phyloP scores from a whole-genome alignment of 2,888 invertebrate genomes.

The Cynaeus angustus region DNA sequence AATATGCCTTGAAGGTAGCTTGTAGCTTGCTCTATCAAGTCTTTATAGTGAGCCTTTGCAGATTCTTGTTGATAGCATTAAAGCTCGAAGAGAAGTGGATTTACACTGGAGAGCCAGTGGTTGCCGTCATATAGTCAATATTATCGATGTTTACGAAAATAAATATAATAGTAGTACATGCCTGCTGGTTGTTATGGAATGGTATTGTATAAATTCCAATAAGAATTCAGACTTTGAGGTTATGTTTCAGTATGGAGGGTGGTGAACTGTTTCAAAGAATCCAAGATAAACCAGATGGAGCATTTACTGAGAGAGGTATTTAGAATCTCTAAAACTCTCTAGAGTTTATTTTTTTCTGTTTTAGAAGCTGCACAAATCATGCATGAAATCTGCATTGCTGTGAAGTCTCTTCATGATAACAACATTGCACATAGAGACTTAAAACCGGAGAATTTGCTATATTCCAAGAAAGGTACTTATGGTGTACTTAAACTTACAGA shows the following conservation, averaged over 20 bases:
- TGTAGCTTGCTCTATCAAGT: no score
- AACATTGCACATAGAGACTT: slow-evolving; percentile 98
- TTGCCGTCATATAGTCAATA: slow-evolving; percentile 94
- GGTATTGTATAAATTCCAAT: slow-evolving; percentile 73
- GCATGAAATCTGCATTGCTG: slow-evolving; percentile 96
- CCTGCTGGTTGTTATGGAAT: slow-evolving; percentile 99
- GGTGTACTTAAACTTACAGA: slow-evolving; percentile 97
- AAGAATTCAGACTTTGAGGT: not conserved
- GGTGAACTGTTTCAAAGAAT: slow-evolving; percentile 98
- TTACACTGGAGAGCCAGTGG: slow-evolving; percentile 95
- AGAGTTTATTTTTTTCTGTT: slow-evolving; percentile 41
- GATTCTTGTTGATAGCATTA: slow-evolving; percentile 93
- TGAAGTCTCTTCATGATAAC: slow-evolving; percentile 93
- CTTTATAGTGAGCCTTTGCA: slow-evolving; percentile 67
- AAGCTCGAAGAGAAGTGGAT: slow-evolving; percentile 95
- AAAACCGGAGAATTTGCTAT: slow-evolving; percentile 97
- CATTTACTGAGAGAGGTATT: slow-evolving; percentile 94
- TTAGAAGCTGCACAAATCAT: slow-evolving; percentile 95
- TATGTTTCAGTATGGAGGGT: slow-evolving; percentile 89
- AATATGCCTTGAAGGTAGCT: slow-evolving; percentile 92
- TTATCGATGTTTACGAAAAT: slow-evolving; percentile 96
- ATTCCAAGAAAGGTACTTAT: slow-evolving; percentile 82
- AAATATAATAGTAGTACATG: slow-evolving; percentile 93
- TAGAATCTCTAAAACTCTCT: slow-evolving; percentile 1
- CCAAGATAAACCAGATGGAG: slow-evolving; percentile 94